Evolutionary conservation across 2,113 vertebrate species (phyloP), one percentile per base, ranked within the genome.

Genomic region (Dipodomys spectabilis): DNA sequence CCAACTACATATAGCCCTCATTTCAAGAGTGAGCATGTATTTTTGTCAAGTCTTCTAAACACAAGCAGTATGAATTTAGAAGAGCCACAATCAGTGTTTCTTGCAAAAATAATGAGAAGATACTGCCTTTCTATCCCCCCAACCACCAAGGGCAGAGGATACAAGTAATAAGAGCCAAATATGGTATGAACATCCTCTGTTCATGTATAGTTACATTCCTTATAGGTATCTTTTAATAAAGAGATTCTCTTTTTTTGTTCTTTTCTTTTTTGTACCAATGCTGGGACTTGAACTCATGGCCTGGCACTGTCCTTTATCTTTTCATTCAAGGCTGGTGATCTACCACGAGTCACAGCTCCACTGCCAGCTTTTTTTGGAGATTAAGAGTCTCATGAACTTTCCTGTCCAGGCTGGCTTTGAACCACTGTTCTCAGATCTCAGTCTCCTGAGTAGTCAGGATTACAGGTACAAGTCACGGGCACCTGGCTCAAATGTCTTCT

Each of bases 21-120:
- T 35, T 64, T 68, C 62, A 62, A 78, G 19, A 65, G n/a, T 11
- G 83, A 84, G 30, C 12, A 27, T 2, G 16, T 39, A 11, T 18
- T 75, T 89, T 44, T 30, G 35, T 60, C 28, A 71, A 92, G 35
- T 84, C 85, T 95, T 53, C 83, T 1, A 25, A 73, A 91, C 10
- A 68, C 60, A 91, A 67, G 77, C 4, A 60, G 6, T 28, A 49
- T 44, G 35, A 53, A 53, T 81, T 83, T 28, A 7, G 7, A 80
- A 27, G 68, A 92, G 25, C 83, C 67, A 89, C 19, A 71, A 82
- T 27, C 75, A 39, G 75, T 0, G 77, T 44, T 87, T 72, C 62
- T 84, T 68, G 20, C 23, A 73, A 91, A 68, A 77, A 45, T 10
- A 53, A 64, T 3, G 27, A 57, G 22, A 83, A 92, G 49, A 86